Base-by-base conservation (phyloP, 2,888 invertebrate genomes). In the Drosophila pseudotakahashii region DNA sequence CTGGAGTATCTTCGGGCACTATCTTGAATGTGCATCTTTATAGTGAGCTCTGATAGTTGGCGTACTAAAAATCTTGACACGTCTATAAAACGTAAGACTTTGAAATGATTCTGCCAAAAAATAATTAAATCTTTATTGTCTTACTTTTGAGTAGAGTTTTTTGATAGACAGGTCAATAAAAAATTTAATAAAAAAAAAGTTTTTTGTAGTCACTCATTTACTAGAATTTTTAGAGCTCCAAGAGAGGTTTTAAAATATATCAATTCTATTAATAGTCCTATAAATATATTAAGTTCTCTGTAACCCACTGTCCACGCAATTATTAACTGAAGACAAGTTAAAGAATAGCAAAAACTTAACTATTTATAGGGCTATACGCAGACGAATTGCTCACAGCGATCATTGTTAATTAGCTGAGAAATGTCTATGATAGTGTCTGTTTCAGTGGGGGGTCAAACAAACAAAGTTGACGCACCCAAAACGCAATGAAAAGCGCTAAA, bases 351-450 rank as follows among this genome's bases (percentile, higher is more conserved):
- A 45, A 30, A 16, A 63, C 32, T 39, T 6, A 14, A 54, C 39
- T 47, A 60, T 62, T 68, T 61, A 67, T 57, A 47, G 37, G 34
- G 37, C 16, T 16, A 19, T 41, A 19, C 54, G 39, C 11, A 61
- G 60, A 52, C 52, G 39, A 54, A 73, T 73, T 75, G 50, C 51
- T 51, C 51, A 61, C 23, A 61, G 52, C 78, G 75, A 77, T 76
- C 75, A 36, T 53, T 54, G 73, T 85, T 83, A 82, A 83, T 83
- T 83, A 78, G 67, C 79, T 77, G 82, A 70, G 60, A 57, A 53
- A 62, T 51, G 64, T 51, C 42, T 55, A 54, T 44, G 42, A 39
- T 48, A 58, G 32, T 42, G 60, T 50, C 42, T 11, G 9, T 45
- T 45, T 51, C 19, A 16, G 11, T 23, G 45, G 64, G 62, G 44